Evolutionary conservation across 37 sponge, comb jelly and placozoan genomes (phyloP), one percentile per base, ranked within the genome.

Genomic region (Theonella swinhoei): DNA sequence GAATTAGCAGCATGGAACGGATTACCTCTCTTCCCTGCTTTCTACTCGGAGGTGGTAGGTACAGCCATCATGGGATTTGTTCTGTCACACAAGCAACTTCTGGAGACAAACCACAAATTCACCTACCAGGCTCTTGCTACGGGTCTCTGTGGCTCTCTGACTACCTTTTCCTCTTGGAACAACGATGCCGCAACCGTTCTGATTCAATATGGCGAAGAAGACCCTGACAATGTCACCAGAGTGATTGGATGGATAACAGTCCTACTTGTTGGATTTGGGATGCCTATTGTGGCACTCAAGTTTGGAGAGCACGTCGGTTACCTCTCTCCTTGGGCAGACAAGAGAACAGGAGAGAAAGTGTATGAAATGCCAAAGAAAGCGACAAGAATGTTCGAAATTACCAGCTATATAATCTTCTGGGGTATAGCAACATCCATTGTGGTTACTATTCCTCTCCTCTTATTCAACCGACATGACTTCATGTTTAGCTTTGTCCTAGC

Each of bases 121-220:
- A 22, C 79, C 7, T 90, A 90, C 60, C 79, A 79, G 22, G 78
- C 85, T 19, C 47, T 90, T 5, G 69, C 90, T 22, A 90, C 90
- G 14, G 90, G 90, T 41, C 61, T 90, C 37, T 90, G 90, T 63
- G 90, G 90, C 11, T 90, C 90, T 20, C 69, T 90, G 26, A 90
- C 90, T 2, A 90, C 90, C 43, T 90, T 90, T 42, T 90, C 90
- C 9, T 74, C 90, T 0, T 90, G 90, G 90, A 90, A 90, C 61
- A 61, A 32, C 26, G 90, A 90, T 33, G 85, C 85, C 24, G 62
- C 82, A 2, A 38, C 31, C 4, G 68, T 71, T 7, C 60, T 90
- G 40, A 28, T 90, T 22, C 84, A 83, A 36, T 20, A 37, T 14
- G 75, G 60, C 64, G 41, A 64, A 38, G 47, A 76, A 5, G 32